A percentile compares a stretch with the other conserved stretches of the same genome.
Conservation (phyloP, 2,888 invertebrate species). For the Acronicta aceris region DNA sequence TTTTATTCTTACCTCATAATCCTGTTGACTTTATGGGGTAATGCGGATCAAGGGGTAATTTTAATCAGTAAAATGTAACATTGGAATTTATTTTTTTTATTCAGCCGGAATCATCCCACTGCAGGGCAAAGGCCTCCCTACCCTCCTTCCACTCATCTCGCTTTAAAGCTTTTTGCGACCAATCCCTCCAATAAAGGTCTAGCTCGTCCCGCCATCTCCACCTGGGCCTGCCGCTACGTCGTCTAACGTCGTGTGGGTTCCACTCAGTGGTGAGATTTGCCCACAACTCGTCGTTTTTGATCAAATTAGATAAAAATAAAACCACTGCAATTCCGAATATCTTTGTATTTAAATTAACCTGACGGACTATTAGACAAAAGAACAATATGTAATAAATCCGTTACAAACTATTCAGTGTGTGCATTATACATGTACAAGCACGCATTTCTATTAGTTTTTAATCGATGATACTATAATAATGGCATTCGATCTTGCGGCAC, state of each 20-base stretch:
- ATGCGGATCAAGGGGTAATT: neutral
- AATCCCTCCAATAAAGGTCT: too few species aligned
- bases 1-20: conserved; percentile 22
- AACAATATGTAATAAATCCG: conserved; percentile 39
- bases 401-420: conserved; percentile 36
- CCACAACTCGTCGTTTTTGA: too few species aligned
- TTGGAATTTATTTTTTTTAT: too few species aligned
- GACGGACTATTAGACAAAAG: conserved; percentile 48
- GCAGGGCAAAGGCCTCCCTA: too few species aligned
- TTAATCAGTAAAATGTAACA: neutral
- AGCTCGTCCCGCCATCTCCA: too few species aligned
- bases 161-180: too few species aligned
- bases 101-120: too few species aligned
- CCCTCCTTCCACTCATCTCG: too few species aligned
- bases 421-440: conserved; percentile 32
- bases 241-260: too few species aligned
- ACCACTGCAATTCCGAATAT: conserved; percentile 44
- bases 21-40: neutral
- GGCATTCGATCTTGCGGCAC: neutral
- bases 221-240: too few species aligned
- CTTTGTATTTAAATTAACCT: conserved; percentile 57
- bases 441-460: conserved; percentile 13
- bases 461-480: conserved; percentile 19
- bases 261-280: too few species aligned
- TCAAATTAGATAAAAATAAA: conserved; percentile 35